Percentiles rank a stretch among this genome's conserved stretches.
These are phyloP conservation scores for Vireo griseus DNA, from an alignment of 2,797 vertebrate species.

Conservation along the genomic window DNA sequence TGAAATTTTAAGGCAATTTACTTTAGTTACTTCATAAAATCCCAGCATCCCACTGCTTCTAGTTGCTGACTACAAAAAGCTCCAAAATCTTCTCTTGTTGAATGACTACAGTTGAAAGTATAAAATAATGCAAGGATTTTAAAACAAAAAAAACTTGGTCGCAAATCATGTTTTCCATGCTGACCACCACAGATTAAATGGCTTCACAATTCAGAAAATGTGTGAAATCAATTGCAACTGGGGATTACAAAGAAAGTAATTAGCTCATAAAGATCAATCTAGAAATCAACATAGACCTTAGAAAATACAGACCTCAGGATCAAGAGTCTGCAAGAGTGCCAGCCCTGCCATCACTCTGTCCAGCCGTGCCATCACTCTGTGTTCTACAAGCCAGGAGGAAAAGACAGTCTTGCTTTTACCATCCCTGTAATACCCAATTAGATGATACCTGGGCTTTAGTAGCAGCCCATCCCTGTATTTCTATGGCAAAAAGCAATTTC, in stretches of 20 bases:
- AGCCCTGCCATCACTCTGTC: background rate
- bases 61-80: background rate
- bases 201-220: background rate
- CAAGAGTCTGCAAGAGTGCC: background rate
- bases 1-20: background rate
- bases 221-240: background rate
- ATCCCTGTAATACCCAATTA: background rate
- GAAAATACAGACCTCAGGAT: background rate
- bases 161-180: background rate
- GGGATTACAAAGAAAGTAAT: background rate
- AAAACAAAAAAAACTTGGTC: slow-evolving; percentile 36
- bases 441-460: background rate
- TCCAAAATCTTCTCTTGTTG: background rate
- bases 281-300: background rate
- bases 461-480: background rate
- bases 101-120: background rate
- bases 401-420: background rate
- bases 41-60: background rate
- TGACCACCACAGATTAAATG: background rate
- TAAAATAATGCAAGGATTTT: slow-evolving; percentile 31
- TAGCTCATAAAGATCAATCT: background rate
- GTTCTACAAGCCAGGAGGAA: background rate
- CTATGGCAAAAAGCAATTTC: background rate
- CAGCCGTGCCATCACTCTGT: background rate
- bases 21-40: background rate